These are phyloP conservation scores for Branchinecta lynchi DNA, from an alignment of 1,140 invertebrate genomes.

Conservation along the genomic window DNA sequence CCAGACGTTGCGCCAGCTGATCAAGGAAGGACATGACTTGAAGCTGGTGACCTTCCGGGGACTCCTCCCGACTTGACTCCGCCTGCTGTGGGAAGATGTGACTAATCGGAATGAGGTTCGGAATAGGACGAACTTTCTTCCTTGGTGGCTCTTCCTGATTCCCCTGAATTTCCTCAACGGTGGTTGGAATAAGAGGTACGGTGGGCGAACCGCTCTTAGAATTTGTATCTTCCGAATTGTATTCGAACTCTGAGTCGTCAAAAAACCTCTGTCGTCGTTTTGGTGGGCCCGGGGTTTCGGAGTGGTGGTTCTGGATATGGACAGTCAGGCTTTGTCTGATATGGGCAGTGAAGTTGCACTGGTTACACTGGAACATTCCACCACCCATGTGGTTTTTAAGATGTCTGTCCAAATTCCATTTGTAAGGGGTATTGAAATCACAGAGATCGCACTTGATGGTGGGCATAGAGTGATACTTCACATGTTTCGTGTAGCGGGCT, in stretches of 20 bases:
- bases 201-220: neutral
- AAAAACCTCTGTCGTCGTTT: neutral
- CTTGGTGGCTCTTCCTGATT: neutral
- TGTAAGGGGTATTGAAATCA: conserved; percentile 80
- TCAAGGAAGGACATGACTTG: conserved; percentile 59
- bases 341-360: conserved; percentile 79
- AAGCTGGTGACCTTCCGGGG: neutral
- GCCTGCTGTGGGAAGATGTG: neutral
- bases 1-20: conserved; percentile 54
- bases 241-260: neutral
- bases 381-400: conserved; percentile 72
- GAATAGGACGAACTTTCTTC: conserved; percentile 44
- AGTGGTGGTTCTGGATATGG: conserved; percentile 52
- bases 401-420: conserved; percentile 83
- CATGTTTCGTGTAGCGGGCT: conserved; percentile 75
- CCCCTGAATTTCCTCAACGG: neutral
- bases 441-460: conserved; percentile 85
- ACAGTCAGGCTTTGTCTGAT: conserved; percentile 82
- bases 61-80: neutral
- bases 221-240: neutral
- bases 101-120: conserved; percentile 49
- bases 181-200: neutral
- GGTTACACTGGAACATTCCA: conserved; percentile 62
- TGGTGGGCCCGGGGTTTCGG: conserved; percentile 7
- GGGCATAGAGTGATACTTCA: conserved; percentile 84